phyloP scores from a whole-genome alignment of 2,113 vertebrate species.

The Tachysurus vachellii region DNA sequence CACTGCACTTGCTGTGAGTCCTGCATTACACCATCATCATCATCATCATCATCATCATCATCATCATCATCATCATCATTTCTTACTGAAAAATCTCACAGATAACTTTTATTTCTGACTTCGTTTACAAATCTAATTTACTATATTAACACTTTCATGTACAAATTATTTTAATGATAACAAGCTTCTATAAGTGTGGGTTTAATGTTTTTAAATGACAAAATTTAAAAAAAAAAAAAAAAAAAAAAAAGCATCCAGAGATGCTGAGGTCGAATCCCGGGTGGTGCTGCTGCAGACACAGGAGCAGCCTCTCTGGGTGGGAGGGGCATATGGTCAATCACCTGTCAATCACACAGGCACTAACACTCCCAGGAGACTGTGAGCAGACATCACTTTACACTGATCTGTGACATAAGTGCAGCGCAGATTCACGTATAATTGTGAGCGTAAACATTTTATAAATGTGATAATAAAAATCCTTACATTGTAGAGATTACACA shows the following conservation, averaged over 20 bases:
- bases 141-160: not conserved
- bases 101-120: not conserved
- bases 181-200: not conserved
- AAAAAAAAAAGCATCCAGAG: not conserved
- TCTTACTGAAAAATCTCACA: not conserved
- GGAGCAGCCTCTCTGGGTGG: not conserved
- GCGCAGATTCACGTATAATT: not conserved
- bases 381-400: not conserved
- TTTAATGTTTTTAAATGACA: not conserved
- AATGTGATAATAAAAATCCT: too few relatives aligned
- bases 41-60: not conserved
- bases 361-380: not conserved
- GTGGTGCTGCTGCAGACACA: not conserved
- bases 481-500: too few relatives aligned
- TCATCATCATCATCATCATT: not conserved
- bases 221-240: not conserved
- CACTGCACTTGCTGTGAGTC: slow-evolving; percentile 92
- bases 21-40: not conserved
- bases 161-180: not conserved
- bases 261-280: not conserved
- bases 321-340: not conserved
- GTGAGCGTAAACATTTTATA: too few relatives aligned
- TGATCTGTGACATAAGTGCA: not conserved
- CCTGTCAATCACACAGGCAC: not conserved
- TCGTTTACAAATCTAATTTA: not conserved